These are phyloP conservation scores for Tipula confusa DNA, from an alignment of 2,888 invertebrate genomes.

Conservation along the genomic window DNA sequence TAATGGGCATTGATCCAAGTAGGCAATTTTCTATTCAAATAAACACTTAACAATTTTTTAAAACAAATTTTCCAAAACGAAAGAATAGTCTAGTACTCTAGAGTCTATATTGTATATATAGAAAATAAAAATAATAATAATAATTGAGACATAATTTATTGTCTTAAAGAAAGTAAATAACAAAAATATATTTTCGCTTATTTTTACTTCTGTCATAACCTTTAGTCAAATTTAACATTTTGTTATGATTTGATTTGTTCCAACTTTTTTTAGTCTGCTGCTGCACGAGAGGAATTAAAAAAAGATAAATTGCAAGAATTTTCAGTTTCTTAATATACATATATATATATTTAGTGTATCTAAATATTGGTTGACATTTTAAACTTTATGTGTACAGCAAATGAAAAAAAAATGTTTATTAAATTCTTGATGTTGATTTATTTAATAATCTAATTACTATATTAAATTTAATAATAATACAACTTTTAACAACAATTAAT, in stretches of 20 bases:
- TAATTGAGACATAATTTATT: slow-evolving; percentile 12
- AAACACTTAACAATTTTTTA: background rate
- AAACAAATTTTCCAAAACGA: background rate
- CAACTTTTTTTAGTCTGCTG: background rate
- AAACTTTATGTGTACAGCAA: background rate
- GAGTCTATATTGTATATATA: too few relatives aligned
- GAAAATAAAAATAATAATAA: slow-evolving; percentile 13
- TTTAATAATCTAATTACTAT: background rate
- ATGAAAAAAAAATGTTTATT: background rate
- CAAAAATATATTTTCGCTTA: background rate
- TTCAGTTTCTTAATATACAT: background rate
- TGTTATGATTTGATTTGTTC: background rate
- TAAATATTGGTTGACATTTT: slow-evolving; percentile 20
- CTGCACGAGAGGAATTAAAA: background rate
- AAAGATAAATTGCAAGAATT: background rate
- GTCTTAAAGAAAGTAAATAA: background rate
- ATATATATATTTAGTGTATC: background rate
- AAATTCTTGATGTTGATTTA: background rate
- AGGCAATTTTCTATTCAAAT: slow-evolving; percentile 28
- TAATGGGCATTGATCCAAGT: slow-evolving; percentile 28
- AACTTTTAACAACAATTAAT: background rate
- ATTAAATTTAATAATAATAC: background rate
- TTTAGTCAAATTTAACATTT: background rate
- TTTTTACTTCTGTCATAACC: slow-evolving; percentile 25
- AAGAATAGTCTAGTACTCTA: background rate